These are phyloP conservation scores for Merops nubicus DNA, from an alignment of 2,113 vertebrate genomes.

Conservation along the genomic window DNA sequence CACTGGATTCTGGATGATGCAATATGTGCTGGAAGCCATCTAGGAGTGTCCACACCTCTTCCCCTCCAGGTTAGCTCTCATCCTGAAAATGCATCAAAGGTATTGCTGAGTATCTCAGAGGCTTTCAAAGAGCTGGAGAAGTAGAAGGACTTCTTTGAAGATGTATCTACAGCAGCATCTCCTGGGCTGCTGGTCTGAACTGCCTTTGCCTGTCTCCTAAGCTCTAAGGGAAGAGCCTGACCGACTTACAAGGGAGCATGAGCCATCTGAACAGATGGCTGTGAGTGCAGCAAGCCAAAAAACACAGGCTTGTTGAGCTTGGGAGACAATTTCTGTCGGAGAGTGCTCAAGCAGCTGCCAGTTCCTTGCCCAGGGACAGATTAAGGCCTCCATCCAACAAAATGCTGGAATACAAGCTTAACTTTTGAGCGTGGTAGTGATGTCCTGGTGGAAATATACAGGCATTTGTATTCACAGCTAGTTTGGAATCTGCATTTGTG, in stretches of 20 bases:
- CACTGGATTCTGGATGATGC: background rate
- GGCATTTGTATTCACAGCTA: background rate
- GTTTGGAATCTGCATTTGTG: background rate
- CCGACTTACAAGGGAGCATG: background rate
- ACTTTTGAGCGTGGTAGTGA: background rate
- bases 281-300: slow-evolving; percentile 10
- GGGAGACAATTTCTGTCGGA: slow-evolving; percentile 27
- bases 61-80: background rate
- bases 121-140: background rate
- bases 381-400: slow-evolving; percentile 17
- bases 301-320: background rate
- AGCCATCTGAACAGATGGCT: slow-evolving; percentile 54
- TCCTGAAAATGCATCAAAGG: background rate
- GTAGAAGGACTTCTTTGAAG: background rate
- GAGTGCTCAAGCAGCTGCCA: slow-evolving; percentile 30
- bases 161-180: background rate
- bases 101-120: background rate
- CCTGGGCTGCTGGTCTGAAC: background rate
- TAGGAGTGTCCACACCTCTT: background rate
- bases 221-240: background rate
- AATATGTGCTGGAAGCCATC: rapidly evolving
- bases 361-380: background rate
- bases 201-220: background rate
- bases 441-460: background rate
- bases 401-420: background rate